Conservation (phyloP, 2,888 invertebrate species). For the Drosophila tanythrix region DNA sequence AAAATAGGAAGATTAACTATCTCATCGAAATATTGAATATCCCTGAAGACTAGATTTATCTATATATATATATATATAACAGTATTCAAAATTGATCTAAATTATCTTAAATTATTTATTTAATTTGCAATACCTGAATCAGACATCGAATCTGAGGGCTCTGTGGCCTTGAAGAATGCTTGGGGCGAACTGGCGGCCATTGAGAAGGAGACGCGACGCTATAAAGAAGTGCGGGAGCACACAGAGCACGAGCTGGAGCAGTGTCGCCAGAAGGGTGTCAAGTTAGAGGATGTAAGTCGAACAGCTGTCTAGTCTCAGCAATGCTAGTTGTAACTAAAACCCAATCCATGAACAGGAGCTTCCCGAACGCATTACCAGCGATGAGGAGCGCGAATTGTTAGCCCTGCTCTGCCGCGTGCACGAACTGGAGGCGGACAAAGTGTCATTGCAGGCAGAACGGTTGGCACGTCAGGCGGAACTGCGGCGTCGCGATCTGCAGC, state of each 20-base stretch:
- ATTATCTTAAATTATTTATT: neutral
- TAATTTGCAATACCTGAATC: neutral
- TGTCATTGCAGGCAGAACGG: conserved; percentile 94
- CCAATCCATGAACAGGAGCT: conserved; percentile 87
- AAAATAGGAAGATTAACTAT: neutral
- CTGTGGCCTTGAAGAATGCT: conserved; percentile 89
- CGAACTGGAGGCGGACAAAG: conserved; percentile 96
- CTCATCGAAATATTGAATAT: too few species aligned
- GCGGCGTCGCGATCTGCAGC: conserved; percentile 92
- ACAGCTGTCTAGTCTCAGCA: neutral
- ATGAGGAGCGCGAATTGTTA: conserved; percentile 94
- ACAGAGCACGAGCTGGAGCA: conserved; percentile 93
- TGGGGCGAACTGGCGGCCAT: conserved; percentile 94
- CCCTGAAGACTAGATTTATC: neutral
- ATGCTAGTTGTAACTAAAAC: neutral
- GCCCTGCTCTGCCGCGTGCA: conserved; percentile 96
- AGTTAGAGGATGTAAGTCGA: conserved; percentile 91
- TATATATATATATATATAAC: neutral
- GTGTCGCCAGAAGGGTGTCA: conserved; percentile 91
- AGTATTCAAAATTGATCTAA: neutral
- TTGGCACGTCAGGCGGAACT: conserved; percentile 94
- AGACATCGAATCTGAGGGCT: conserved; percentile 84
- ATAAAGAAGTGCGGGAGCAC: conserved; percentile 90
- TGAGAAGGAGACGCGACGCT: conserved; percentile 93
- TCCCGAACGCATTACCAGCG: conserved; percentile 92